Evolutionary conservation across 2,888 invertebrate species (phyloP), one percentile per base, ranked within the genome.

Genomic region (Pammene aurita): DNA sequence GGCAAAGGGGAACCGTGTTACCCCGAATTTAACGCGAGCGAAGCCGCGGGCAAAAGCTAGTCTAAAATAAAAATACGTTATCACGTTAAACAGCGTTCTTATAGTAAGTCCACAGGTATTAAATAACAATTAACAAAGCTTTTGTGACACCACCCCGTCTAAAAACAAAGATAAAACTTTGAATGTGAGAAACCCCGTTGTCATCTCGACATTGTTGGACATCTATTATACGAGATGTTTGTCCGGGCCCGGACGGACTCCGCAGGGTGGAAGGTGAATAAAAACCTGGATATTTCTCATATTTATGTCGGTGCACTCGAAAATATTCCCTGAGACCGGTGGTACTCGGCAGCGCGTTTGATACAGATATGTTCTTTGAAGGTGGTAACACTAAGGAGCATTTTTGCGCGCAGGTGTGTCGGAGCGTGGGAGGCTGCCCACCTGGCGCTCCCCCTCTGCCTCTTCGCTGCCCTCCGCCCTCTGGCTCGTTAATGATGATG

Each of bases 401-500:
- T 83, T 85, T 84, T 91, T 78, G 87, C 84, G 76, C 86, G 90
- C 89, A 89, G 90, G 91, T 89, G 88, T 79, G 74, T 57, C 75
- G 74, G 80, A 85, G 81, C 91, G 92, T 94, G 94, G 92, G 94
- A 94, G 87, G 81, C 83, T 79, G 86, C 92, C 89, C 94, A 94
- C 91, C 91, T 93, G 92, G 86, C 93, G 91, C 86, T 83, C 87
- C 93, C 92, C 94, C 94, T 93, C 88, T 88, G 90, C 91, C 92
- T 92, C 91, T 92, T 92, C 85, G 92, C 92, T 91, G 92, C 93
- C 92, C 92, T 91, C 92, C 90, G 88, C 90, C 90, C 90, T 90
- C 93, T 94, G 93, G 93, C 95, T 94, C 95, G 95, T 94, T 95
- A 95, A 95, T 95, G 95, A 95, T 95, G 95, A 95, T 95, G 95